Conservation (phyloP, 2,888 invertebrate species). For the Bombyx huttoni region DNA sequence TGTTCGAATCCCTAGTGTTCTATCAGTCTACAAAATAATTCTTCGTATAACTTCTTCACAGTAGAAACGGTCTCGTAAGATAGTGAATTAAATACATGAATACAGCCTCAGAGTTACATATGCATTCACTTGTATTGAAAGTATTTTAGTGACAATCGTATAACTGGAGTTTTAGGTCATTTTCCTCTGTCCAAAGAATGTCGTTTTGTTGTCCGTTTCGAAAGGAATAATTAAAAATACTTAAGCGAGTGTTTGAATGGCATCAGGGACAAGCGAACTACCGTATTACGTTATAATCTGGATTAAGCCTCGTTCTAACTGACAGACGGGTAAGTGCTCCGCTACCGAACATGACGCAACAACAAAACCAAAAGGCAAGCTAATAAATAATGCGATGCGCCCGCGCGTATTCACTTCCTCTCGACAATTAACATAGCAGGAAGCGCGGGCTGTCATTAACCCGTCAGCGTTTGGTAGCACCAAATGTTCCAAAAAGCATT, state of each 20-base stretch:
- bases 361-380: constrained; percentile 51
- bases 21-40: no score
- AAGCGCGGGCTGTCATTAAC: constrained; percentile 64
- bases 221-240: constrained; percentile 46
- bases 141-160: background rate
- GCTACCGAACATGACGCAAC: constrained; percentile 44
- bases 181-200: background rate
- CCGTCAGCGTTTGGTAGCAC: constrained; percentile 52
- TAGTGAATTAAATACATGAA: no score
- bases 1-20: no score
- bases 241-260: constrained; percentile 52
- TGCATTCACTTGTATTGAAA: constrained; percentile 11
- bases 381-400: constrained; percentile 61
- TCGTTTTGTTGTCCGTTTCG: constrained; percentile 22
- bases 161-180: background rate
- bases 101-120: no score
- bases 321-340: constrained; percentile 61
- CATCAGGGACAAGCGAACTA: constrained; percentile 54
- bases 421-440: constrained; percentile 65
- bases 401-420: constrained; percentile 54
- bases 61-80: no score
- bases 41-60: no score
- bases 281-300: constrained; percentile 70
- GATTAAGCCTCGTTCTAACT: constrained; percentile 46
- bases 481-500: constrained; percentile 62